Evolutionary conservation across 2,888 invertebrate genomes (phyloP), one percentile per base, ranked within the genome.

Genomic region (Endotricha flammealis): DNA sequence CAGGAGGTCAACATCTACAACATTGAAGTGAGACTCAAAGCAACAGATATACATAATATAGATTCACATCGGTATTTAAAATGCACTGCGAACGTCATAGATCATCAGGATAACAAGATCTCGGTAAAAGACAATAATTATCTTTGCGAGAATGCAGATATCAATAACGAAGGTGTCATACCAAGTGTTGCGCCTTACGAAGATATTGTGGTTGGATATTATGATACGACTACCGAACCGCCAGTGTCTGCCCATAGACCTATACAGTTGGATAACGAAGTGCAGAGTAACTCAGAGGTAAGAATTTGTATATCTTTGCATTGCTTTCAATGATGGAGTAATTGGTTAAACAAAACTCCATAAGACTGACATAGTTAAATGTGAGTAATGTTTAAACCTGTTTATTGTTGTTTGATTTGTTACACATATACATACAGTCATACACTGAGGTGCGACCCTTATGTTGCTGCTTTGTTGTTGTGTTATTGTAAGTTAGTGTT

Each of bases 251-350:
- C 47, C 29, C 53, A 64, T 30, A 50, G 44, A 36, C 74, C 78
- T 0, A 53, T 83, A 0, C 64, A 70, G 37, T 64, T 82, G 10
- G 75, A 73, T 38, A 85, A 80, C 64, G 83, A 85, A 61, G 72
- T 82, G 0, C 70, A 81, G 36, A 53, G 66, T 0, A 63, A 75
- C 36, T 53, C 67, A 41, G 64, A 50, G 38, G 83, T 85, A 38
- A 74, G 79, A n/a, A n/a, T n/a, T n/a, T 66, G 42, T 13, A 13
- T 3, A 30, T 17, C 4, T 28, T 12, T 16, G 4, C 11, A 5
- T 31, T 35, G 9, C 24, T 32, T 17, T 12, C 8, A 23, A n/a
- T n/a, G n/a, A n/a, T n/a, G n/a, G n/a, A n/a, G n/a, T n/a, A n/a
- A n/a, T n/a, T n/a, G n/a, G n/a, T n/a, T n/a, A n/a, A n/a, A n/a